These are phyloP conservation scores for Eutolmus rufibarbis DNA, from an alignment of 2,888 invertebrate species.

Conservation along the genomic window DNA sequence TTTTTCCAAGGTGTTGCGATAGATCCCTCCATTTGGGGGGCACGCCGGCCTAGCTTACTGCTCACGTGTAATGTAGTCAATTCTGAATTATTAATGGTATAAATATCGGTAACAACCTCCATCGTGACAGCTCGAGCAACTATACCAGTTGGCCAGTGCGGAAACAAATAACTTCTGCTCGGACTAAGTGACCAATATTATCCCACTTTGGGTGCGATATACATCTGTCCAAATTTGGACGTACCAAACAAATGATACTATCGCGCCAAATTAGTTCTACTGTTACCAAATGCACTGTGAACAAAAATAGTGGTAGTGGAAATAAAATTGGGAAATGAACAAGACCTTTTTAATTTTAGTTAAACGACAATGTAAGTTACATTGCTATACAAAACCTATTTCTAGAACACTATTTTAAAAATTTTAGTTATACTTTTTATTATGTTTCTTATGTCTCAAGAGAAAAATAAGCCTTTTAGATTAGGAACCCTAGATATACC, in stretches of 20 bases:
- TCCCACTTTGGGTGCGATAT: not conserved
- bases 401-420: too few species aligned
- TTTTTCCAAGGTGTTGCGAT: conserved; percentile 1
- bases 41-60: not conserved
- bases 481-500: too few species aligned
- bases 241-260: not conserved
- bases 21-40: not conserved
- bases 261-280: not conserved
- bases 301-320: not conserved
- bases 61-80: not conserved
- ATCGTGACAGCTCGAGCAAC: not conserved
- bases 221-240: not conserved
- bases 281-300: not conserved
- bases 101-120: not conserved
- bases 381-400: too few species aligned
- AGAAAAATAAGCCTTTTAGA: too few species aligned
- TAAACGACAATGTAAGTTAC: too few species aligned
- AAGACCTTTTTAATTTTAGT: not conserved
- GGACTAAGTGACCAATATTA: not conserved
- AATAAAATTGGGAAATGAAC: not conserved
- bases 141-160: not conserved
- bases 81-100: not conserved
- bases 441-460: too few species aligned
- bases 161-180: not conserved
- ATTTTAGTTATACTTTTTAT: too few species aligned